A percentile compares a stretch with the other conserved stretches of the same genome.
Evolutionary conservation across 2,113 vertebrate species (phyloP).

Genomic region (Tupaia tana): DNA sequence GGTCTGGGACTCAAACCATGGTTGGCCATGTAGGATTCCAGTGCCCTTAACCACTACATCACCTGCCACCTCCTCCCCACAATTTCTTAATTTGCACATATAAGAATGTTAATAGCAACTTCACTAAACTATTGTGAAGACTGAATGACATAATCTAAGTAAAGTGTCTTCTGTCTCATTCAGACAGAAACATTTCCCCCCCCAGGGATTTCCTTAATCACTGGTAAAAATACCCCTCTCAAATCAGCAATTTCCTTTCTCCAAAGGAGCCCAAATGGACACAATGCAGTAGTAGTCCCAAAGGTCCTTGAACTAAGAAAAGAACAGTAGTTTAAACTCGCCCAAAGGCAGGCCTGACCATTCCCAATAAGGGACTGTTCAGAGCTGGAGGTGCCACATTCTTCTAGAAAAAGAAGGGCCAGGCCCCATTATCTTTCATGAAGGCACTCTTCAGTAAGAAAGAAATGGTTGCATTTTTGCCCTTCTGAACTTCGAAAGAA

Average conservation of each 20-base stretch:
- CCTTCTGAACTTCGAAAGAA: conserved; percentile 40
- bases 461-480: neutral
- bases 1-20: too few species aligned
- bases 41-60: too few species aligned
- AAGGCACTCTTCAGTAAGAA: neutral
- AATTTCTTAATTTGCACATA: conserved; percentile 60
- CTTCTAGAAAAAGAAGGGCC: neutral
- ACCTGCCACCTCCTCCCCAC: too few species aligned
- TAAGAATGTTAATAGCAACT: conserved; percentile 1
- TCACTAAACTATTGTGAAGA: conserved; percentile 29
- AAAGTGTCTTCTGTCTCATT: conserved; percentile 41
- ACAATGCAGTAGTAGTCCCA: neutral
- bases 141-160: neutral
- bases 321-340: neutral
- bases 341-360: neutral
- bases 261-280: neutral
- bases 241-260: conserved; percentile 25
- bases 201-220: neutral
- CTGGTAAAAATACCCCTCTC: neutral
- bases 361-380: neutral
- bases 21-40: too few species aligned
- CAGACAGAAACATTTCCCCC: neutral
- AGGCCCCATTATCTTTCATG: neutral
- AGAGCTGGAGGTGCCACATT: neutral
- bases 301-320: conserved; percentile 31